These are phyloP conservation scores for Leptinotarsa peninsularis DNA, from an alignment of 2,888 invertebrate species.

Conservation along the genomic window DNA sequence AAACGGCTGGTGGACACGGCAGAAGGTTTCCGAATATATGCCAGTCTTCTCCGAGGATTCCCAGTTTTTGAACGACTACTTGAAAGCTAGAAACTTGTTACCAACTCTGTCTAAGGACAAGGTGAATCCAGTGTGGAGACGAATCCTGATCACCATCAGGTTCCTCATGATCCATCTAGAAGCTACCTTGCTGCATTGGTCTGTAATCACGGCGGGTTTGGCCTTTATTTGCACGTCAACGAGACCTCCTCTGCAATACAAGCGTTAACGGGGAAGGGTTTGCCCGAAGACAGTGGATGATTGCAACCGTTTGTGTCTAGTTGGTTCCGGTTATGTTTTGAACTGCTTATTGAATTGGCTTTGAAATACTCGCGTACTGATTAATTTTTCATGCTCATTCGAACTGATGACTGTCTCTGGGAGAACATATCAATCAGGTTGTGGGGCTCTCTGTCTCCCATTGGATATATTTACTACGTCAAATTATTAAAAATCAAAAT, in stretches of 20 bases:
- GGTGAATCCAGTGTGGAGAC: conserved; percentile 65
- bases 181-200: conserved; percentile 70
- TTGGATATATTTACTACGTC: background rate
- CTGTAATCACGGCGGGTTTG: conserved; percentile 70
- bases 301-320: background rate
- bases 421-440: background rate
- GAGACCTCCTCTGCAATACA: conserved; percentile 2
- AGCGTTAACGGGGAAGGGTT: background rate
- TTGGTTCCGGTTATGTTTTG: background rate
- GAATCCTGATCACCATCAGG: conserved; percentile 67
- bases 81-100: conserved; percentile 70
- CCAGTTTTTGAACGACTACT: conserved; percentile 70
- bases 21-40: conserved; percentile 71
- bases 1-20: conserved; percentile 71
- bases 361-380: background rate
- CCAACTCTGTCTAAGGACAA: conserved; percentile 60
- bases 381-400: too few species aligned
- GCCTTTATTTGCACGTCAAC: conserved; percentile 64
- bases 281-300: too few species aligned
- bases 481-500: background rate
- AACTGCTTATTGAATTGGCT: background rate
- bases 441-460: too few species aligned
- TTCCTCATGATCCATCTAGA: conserved; percentile 67
- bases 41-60: conserved; percentile 72
- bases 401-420: background rate